These are phyloP conservation scores for Malaclemys terrapin DNA, from an alignment of 2,113 vertebrate genomes.

Conservation along the genomic window DNA sequence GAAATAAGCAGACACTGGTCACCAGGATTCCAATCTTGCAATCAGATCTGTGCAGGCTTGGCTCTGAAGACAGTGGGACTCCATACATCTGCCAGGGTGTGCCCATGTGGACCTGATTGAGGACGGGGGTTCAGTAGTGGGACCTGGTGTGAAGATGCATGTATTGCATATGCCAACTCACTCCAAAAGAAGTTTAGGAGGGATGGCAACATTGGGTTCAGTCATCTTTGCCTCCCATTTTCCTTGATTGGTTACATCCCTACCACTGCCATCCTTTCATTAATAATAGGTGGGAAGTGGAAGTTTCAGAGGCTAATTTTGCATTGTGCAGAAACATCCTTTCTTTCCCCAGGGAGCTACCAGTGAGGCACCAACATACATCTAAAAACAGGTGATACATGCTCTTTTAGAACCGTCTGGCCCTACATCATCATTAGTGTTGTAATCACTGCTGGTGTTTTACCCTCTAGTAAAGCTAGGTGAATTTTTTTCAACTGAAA, in stretches of 20 bases:
- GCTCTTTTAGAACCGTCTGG: neutral
- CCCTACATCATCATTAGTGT: neutral
- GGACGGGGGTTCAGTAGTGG: accelerated
- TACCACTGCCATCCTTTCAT: neutral
- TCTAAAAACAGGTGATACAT: neutral
- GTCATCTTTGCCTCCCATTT: neutral
- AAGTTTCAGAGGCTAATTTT: neutral
- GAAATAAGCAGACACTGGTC: neutral
- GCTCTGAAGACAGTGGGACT: neutral
- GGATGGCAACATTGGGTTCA: neutral
- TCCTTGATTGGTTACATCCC: neutral
- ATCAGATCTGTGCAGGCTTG: neutral
- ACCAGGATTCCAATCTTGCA: neutral
- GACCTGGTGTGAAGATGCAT: neutral
- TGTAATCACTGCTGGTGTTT: neutral
- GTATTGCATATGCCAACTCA: neutral
- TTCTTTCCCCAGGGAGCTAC: neutral
- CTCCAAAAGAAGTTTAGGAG: accelerated
- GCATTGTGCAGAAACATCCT: neutral
- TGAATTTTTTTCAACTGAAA: neutral
- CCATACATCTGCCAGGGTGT: neutral
- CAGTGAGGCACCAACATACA: neutral
- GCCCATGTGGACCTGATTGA: neutral
- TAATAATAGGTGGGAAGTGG: neutral
- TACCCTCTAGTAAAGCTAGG: neutral